Conservation (phyloP, 2,888 invertebrate species). For the Lasius fuliginosus region DNA sequence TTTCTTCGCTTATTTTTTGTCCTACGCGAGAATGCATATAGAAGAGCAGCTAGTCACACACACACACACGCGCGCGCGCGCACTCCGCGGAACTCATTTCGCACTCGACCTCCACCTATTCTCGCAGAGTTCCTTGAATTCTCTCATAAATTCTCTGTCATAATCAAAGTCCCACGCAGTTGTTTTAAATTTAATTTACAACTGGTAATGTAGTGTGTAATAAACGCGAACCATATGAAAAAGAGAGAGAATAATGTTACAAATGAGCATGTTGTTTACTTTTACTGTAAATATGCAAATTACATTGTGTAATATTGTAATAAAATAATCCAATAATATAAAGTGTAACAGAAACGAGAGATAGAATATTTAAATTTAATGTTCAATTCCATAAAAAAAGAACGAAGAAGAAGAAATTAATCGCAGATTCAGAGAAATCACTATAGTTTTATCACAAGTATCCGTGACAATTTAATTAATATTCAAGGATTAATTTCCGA, state of each 20-base stretch:
- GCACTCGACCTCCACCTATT: constrained; percentile 8
- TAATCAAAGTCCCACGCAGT: not conserved
- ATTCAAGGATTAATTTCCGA: constrained; percentile 8
- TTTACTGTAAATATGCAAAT: not conserved
- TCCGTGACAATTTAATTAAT: constrained; percentile 9
- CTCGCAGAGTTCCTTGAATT: not conserved
- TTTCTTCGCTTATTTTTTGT: not conserved
- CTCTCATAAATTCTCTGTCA: not conserved
- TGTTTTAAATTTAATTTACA: not conserved
- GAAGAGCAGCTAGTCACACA: not conserved
- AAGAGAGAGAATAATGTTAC: not conserved
- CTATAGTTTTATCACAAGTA: not conserved
- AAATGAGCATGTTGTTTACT: not conserved
- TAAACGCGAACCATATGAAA: not conserved
- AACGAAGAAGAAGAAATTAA: not conserved
- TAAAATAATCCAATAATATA: not conserved
- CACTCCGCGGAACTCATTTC: constrained; percentile 1
- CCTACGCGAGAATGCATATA: constrained; percentile 6
- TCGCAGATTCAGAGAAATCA: not conserved
- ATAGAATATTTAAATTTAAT: not conserved
- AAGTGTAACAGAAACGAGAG: not conserved
- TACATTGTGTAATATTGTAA: not conserved
- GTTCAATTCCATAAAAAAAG: not conserved
- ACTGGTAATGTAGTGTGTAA: not conserved
- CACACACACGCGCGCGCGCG: too few species aligned